Evolutionary conservation across 2,888 invertebrate species (phyloP).

Genomic region (Eustalomyia histrio): DNA sequence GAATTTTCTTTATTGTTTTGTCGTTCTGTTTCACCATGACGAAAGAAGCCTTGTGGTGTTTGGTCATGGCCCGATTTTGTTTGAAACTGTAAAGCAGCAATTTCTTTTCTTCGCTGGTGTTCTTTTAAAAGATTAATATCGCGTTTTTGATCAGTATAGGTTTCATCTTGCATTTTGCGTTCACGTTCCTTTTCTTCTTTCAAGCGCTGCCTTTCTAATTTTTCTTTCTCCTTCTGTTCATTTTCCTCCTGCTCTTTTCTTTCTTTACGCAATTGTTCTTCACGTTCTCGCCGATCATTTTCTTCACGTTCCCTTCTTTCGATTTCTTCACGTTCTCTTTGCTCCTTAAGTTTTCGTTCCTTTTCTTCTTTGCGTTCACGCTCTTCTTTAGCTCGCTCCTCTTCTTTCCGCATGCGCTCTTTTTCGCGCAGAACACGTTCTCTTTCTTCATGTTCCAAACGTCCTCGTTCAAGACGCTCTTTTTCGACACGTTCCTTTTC

Average conservation of each 20-base stretch:
- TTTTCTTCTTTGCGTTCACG: slow-evolving; percentile 71
- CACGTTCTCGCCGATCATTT: slow-evolving; percentile 72
- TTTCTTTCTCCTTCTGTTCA: slow-evolving; percentile 70
- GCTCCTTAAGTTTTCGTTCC: slow-evolving; percentile 71
- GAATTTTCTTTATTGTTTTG: slow-evolving; percentile 75
- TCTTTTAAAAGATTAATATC: slow-evolving; percentile 56
- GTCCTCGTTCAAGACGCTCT: slow-evolving; percentile 67
- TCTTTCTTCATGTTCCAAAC: slow-evolving; percentile 68
- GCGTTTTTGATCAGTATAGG: slow-evolving; percentile 33
- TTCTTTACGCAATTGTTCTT: slow-evolving; percentile 68
- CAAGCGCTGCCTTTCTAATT: slow-evolving; percentile 65
- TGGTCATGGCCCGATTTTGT: slow-evolving; percentile 53
- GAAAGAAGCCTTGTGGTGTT: slow-evolving; percentile 65
- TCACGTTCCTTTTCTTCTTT: slow-evolving; percentile 48
- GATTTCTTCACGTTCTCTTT: slow-evolving; percentile 34
- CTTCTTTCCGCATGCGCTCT: slow-evolving; percentile 71
- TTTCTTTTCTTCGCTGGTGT: slow-evolving; percentile 54
- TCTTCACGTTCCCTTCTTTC: slow-evolving; percentile 70
- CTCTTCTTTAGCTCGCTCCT: slow-evolving; percentile 70
- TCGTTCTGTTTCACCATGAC: slow-evolving; percentile 68
- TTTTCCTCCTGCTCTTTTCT: slow-evolving; percentile 70
- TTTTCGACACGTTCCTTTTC: slow-evolving; percentile 65
- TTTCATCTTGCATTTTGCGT: slow-evolving; percentile 33
- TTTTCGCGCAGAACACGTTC: slow-evolving; percentile 72
- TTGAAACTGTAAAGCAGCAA: slow-evolving; percentile 35